These are phyloP conservation scores for Lates japonicus DNA, from an alignment of 2,797 vertebrate species.

Conservation along the genomic window DNA sequence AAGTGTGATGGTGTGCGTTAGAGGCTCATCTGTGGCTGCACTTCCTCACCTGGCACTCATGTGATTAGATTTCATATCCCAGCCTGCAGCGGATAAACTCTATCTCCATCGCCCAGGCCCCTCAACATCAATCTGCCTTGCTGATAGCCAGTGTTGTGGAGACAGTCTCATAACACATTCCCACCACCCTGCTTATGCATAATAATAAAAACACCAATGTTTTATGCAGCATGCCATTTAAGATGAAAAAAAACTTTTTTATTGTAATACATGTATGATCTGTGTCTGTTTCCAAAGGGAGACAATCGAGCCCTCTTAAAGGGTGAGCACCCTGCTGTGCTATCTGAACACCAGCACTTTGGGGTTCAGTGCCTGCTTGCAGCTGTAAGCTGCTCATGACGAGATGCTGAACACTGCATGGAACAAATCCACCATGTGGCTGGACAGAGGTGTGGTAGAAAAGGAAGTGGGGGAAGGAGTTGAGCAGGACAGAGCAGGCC, in stretches of 20 bases:
- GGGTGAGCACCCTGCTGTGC: conserved; percentile 23
- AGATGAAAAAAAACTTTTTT: conserved; percentile 43
- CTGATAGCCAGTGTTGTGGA: conserved; percentile 70
- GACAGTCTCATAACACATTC: conserved; percentile 60
- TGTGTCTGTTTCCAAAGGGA: conserved; percentile 36
- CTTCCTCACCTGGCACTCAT: conserved; percentile 84
- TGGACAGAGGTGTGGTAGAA: conserved; percentile 27
- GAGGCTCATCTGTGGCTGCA: conserved; percentile 80
- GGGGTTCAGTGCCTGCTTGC: conserved; percentile 20
- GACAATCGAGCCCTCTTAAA: conserved; percentile 53
- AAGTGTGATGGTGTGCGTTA: conserved; percentile 76
- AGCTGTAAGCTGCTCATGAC: conserved; percentile 30
- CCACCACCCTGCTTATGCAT: conserved; percentile 59
- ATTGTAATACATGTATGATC: conserved; percentile 35
- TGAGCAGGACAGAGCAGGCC: conserved; percentile 58
- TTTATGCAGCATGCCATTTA: conserved; percentile 55
- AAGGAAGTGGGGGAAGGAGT: conserved; percentile 44
- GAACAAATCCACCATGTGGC: conserved; percentile 33
- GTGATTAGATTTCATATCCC: conserved; percentile 86
- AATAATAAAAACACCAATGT: conserved; percentile 67
- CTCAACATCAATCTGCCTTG: conserved; percentile 79
- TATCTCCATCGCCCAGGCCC: conserved; percentile 85
- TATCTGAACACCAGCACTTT: conserved; percentile 4
- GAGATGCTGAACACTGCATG: conserved; percentile 39
- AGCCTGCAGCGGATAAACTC: conserved; percentile 82